These are phyloP conservation scores for Echiichthys vipera DNA, from an alignment of 2,797 vertebrate species.

Conservation along the genomic window DNA sequence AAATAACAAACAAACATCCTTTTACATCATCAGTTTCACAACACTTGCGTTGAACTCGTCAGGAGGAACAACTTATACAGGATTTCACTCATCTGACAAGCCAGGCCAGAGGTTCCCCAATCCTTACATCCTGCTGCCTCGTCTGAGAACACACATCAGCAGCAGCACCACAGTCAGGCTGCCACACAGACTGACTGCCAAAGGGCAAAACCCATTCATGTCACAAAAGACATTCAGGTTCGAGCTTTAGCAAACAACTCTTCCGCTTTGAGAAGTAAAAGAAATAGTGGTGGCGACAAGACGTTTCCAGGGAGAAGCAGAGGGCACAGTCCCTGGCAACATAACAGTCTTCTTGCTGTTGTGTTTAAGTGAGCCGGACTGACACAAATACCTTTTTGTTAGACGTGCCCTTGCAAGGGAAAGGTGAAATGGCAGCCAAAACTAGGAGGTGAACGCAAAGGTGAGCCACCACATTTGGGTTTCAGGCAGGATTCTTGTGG, in stretches of 20 bases:
- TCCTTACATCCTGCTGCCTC: slow-evolving; percentile 32
- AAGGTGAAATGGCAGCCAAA: slow-evolving; percentile 18
- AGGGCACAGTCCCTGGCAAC: slow-evolving; percentile 56
- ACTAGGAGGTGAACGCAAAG: background rate
- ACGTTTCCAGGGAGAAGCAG: slow-evolving; percentile 64
- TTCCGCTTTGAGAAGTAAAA: slow-evolving; percentile 53
- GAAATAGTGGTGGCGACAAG: slow-evolving; percentile 52
- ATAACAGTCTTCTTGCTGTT: slow-evolving; percentile 32
- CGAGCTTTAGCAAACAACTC: slow-evolving; percentile 69
- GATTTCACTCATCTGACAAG: slow-evolving; percentile 47
- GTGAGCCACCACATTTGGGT: background rate
- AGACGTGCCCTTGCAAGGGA: slow-evolving; percentile 16
- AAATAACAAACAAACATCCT: background rate
- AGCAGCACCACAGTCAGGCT: slow-evolving; percentile 51
- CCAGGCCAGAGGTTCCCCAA: slow-evolving; percentile 44
- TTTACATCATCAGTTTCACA: slow-evolving; percentile 7
- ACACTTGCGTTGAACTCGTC: background rate
- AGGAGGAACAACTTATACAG: background rate
- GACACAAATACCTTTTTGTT: slow-evolving; percentile 32
- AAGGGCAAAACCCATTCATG: slow-evolving; percentile 74
- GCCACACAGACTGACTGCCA: slow-evolving; percentile 63
- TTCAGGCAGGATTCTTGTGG: background rate
- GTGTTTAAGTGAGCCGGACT: slow-evolving; percentile 36
- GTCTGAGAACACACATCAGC: slow-evolving; percentile 49
- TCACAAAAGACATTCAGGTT: slow-evolving; percentile 71